Evolutionary conservation across 2,113 vertebrate genomes (phyloP).

Genomic region (Gasterosteus nipponicus): DNA sequence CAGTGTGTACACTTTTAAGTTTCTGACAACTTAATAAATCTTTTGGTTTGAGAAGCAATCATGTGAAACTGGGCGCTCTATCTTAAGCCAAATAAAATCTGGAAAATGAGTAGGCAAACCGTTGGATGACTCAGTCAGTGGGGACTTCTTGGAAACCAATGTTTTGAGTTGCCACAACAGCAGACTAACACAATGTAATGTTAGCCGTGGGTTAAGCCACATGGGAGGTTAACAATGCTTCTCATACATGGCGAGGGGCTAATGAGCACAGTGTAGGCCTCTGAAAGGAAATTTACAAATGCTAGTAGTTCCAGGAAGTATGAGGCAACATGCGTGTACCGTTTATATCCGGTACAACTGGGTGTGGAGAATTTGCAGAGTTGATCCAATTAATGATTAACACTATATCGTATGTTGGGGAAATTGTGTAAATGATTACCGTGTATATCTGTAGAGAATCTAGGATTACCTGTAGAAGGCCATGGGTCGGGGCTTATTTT

Average conservation of each 20-base stretch:
- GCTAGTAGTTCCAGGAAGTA: too few relatives aligned
- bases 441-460: too few relatives aligned
- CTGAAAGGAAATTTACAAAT: too few relatives aligned
- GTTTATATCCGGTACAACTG: too few relatives aligned
- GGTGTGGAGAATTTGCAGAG: too few relatives aligned
- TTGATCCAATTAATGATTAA: too few relatives aligned
- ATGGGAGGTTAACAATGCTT: background rate
- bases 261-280: background rate
- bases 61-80: background rate
- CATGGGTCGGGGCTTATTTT: too few relatives aligned
- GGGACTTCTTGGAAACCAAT: background rate
- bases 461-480: too few relatives aligned
- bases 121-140: constrained; percentile 3
- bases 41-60: background rate
- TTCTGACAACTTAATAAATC: background rate
- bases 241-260: background rate
- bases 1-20: background rate
- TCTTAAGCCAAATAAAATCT: background rate
- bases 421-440: too few relatives aligned
- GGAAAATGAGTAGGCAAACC: background rate
- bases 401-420: too few relatives aligned
- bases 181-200: constrained; percentile 28
- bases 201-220: constrained; percentile 30
- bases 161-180: constrained; percentile 45
- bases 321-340: too few relatives aligned